Evolutionary conservation across 2,797 vertebrate species (phyloP), one percentile per base, ranked within the genome.

Genomic region (Parotocinclus haroldoi): DNA sequence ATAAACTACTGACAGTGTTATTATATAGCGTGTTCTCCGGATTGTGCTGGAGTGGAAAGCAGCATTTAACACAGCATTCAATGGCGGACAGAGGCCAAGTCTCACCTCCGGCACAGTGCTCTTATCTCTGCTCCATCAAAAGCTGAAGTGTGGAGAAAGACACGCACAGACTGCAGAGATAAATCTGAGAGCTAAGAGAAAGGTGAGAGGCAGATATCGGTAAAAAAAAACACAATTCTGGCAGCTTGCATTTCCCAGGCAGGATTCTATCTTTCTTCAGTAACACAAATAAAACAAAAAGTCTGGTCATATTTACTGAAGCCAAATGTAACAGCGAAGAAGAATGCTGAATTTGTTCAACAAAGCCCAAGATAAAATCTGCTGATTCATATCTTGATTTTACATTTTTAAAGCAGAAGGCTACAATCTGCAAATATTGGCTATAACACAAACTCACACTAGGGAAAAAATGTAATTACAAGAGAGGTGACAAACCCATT

Each of bases 101-200:
- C 12, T 48, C 42, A 46, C 58, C 9, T 36, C 13, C 45, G 10
- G 40, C 40, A 42, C 36, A 16, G n/a, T 10, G n/a, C 54, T 52
- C 13, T 5, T 59, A 19, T 44, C 40, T 57, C 62, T 54, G 16
- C 51, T 36, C 46, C 54, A 9, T 16, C 12, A 57, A 51, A 10
- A 61, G 40, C 27, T 17, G 45, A 14, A 11, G 68, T 18, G n/a
- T n/a, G 38, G 18, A 63, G 68, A 51, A 51, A 76, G 71, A 76
- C 68, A 51, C 46, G 18, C 10, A 11, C 8, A 64, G 50, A 39
- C 9, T 9, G 16, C 27, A 16, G 17, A 17, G 9, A 57, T 17
- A 67, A 38, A 58, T 13, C 17, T 11, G 14, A 61, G 16, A 27
- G 18, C 4, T 11, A 11, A 54, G 45, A 18, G 56, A 60, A 50